phyloP scores from a whole-genome alignment of 2,888 invertebrate species.

The Morpho deidamia region DNA sequence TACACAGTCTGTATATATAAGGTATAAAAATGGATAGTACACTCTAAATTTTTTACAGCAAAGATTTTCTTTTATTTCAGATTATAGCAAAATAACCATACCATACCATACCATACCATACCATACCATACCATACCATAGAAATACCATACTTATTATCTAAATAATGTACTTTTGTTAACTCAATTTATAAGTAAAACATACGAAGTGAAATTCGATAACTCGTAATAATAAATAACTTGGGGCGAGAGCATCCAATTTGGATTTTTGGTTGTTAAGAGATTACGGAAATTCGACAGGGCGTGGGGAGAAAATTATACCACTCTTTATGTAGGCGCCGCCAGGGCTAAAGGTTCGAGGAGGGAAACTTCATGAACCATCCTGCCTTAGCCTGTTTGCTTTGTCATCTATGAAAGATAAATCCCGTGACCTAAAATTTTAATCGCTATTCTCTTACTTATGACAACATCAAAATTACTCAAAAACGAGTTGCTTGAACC shows the following conservation, averaged over 20 bases:
- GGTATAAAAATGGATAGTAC: no score
- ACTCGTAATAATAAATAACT: neutral
- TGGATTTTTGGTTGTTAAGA: slow-evolving; percentile 32
- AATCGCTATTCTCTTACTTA: slow-evolving; percentile 60
- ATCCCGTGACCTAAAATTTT: slow-evolving; percentile 52
- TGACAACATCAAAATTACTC: slow-evolving; percentile 39
- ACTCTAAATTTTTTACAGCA: neutral
- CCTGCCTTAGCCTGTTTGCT: slow-evolving; percentile 41
- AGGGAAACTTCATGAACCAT: no score
- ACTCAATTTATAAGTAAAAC: no score
- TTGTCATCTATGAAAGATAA: slow-evolving; percentile 52
- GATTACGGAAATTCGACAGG: slow-evolving; percentile 58
- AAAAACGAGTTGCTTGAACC: slow-evolving; percentile 11
- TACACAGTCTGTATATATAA: neutral
- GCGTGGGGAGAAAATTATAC: slow-evolving; percentile 54
- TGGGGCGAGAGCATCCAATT: neutral
- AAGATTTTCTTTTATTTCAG: no score
- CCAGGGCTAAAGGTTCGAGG: slow-evolving; percentile 4
- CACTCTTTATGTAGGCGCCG: slow-evolving; percentile 52
- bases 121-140: no score
- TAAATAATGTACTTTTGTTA: no score
- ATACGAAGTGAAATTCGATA: neutral
- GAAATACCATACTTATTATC: no score
- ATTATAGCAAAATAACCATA: no score
- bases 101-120: no score